Conservation (phyloP, 2,797 vertebrate species). For the Lagorchestes hirsutus region DNA sequence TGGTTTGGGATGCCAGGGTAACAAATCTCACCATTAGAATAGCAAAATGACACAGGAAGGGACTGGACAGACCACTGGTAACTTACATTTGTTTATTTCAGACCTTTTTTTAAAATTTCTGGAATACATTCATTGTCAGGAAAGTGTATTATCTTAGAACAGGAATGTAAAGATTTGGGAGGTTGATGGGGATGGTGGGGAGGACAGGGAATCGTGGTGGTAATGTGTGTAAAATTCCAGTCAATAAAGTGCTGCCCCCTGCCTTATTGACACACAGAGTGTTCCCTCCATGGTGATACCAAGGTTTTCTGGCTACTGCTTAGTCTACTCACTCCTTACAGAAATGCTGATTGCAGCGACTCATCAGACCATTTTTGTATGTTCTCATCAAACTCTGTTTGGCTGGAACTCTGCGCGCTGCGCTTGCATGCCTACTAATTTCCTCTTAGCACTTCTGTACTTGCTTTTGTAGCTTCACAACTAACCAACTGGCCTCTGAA, state of each 20-base stretch:
- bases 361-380: slow-evolving; percentile 87
- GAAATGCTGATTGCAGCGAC: slow-evolving; percentile 82
- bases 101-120: slow-evolving; percentile 14
- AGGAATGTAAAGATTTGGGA: slow-evolving; percentile 62
- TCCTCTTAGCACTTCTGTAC: slow-evolving; percentile 83
- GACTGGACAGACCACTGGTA: neutral
- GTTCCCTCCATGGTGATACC: slow-evolving; percentile 76
- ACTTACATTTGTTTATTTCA: slow-evolving; percentile 48
- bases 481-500: slow-evolving; percentile 85
- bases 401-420: slow-evolving; percentile 88
- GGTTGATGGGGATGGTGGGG: neutral
- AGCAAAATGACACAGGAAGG: slow-evolving; percentile 8
- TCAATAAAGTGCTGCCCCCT: slow-evolving; percentile 76
- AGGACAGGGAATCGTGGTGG: neutral
- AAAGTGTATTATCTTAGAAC: slow-evolving; percentile 70
- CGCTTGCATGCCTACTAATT: slow-evolving; percentile 88
- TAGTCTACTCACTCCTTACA: slow-evolving; percentile 79
- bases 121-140: slow-evolving; percentile 71
- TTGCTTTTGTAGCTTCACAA: slow-evolving; percentile 86
- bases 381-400: slow-evolving; percentile 87
- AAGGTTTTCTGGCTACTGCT: slow-evolving; percentile 79
- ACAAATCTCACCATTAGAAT: neutral
- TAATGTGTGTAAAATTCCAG: slow-evolving; percentile 76
- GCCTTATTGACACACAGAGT: slow-evolving; percentile 79
- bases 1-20: neutral